Percentiles rank a stretch among this genome's conserved stretches.
phyloP scores from a whole-genome alignment of 1,140 invertebrate species.

The Druon quercuslanigerum region DNA sequence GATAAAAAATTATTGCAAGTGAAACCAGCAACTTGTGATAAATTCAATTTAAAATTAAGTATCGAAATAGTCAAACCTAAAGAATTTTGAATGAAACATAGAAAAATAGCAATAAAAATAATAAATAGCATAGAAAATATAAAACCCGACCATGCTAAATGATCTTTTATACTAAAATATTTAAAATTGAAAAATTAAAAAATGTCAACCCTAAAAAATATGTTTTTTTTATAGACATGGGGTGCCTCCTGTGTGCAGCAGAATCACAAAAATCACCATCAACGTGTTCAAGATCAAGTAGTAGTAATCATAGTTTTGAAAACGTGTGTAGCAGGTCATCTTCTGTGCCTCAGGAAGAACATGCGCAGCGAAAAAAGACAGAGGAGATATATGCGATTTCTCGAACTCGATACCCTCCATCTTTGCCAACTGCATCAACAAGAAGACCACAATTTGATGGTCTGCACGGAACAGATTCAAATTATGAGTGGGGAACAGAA shows the following conservation, averaged over 20 bases:
- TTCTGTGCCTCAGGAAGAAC: constrained; percentile 1
- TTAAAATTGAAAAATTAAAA: not conserved
- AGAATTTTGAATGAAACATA: not conserved
- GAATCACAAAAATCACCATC: constrained; percentile 51
- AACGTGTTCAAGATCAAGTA: constrained; percentile 40
- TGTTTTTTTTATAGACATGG: constrained; percentile 48
- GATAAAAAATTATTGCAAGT: no score
- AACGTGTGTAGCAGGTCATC: constrained; percentile 30
- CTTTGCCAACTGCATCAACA: not conserved
- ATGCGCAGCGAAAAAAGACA: constrained; percentile 8
- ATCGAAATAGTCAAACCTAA: no score
- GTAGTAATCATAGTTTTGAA: constrained; percentile 32
- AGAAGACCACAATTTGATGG: not conserved
- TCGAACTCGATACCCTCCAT: constrained; percentile 32
- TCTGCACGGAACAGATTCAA: constrained; percentile 38
- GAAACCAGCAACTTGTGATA: no score
- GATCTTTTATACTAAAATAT: not conserved
- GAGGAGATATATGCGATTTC: constrained; percentile 34
- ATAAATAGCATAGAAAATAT: no score
- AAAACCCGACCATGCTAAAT: not conserved
- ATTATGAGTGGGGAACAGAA: constrained; percentile 43
- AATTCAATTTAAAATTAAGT: no score
- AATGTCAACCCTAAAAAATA: not conserved
- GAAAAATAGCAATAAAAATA: no score
- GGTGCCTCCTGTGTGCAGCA: constrained; percentile 52